These are phyloP conservation scores for Allolobophora icterica DNA, from an alignment of 2,888 invertebrate genomes.

Conservation along the genomic window DNA sequence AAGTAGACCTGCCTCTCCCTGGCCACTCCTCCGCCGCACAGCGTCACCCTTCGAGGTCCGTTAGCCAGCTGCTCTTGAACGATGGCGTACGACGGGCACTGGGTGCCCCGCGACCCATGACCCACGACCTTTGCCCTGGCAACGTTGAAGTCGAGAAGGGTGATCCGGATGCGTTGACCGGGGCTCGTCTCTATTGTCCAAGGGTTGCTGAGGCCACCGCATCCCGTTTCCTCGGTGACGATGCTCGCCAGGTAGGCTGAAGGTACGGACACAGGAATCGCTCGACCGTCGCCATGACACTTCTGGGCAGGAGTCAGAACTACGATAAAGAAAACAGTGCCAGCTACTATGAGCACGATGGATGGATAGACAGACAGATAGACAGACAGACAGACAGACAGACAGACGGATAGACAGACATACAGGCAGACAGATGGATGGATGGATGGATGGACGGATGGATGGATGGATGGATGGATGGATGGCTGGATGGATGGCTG, in stretches of 20 bases:
- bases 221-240: conserved; percentile 34
- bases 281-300: neutral
- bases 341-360: neutral
- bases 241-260: conserved; percentile 26
- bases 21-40: conserved; percentile 35
- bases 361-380: too few species aligned
- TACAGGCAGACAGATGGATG: too few species aligned
- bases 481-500: too few species aligned
- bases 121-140: conserved; percentile 25
- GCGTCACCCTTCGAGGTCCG: conserved; percentile 35
- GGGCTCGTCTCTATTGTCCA: conserved; percentile 23
- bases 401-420: too few species aligned
- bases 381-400: too few species aligned
- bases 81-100: conserved; percentile 31
- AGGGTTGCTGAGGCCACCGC: conserved; percentile 25
- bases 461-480: too few species aligned
- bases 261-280: neutral
- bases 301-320: neutral
- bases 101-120: neutral
- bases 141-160: conserved; percentile 33
- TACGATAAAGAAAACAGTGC: neutral
- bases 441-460: too few species aligned
- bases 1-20: conserved; percentile 33
- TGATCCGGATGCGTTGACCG: conserved; percentile 27
- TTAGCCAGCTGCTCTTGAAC: conserved; percentile 28